Evolutionary conservation across 2,888 invertebrate genomes (phyloP), one percentile per base, ranked within the genome.

Genomic region (Drosophila sordidula): DNA sequence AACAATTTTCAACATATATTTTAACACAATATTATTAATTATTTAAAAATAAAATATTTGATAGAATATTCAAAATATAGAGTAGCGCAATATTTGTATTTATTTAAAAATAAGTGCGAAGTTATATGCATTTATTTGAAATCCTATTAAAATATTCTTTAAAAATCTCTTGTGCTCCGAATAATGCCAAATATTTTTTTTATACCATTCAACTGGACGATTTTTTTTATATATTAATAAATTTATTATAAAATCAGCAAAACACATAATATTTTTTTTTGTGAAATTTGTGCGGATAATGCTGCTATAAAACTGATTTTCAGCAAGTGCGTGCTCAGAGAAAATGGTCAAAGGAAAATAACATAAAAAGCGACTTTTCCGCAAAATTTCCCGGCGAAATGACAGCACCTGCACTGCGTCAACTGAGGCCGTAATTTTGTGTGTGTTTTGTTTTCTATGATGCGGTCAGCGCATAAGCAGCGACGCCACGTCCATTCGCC

Each of bases 371-470:
- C 46, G 52, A 58, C 49, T 59, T 59, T 54, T 70, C 58, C 51
- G 41, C 59, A 66, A 66, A 65, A 67, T 59, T 62, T 55, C 36
- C 57, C 25, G 25, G 39, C 25, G 50, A 85, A 78, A 78, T 66
- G 72, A 56, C 65, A 54, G 64, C 81, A 80, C 78, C 75, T 84
- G 82, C 78, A 87, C 66, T 81, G 85, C 85, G 75, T 81, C 78
- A 78, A 55, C 62, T 52, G 39, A 46, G 69, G 63, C 63, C 61
- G 50, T 67, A 74, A 74, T 84, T 78, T 66, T 56, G 58, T 55
- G 71, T 71, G 72, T 65, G 54, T 69, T 68, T 54, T 51, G 54
- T 50, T 74, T 76, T 59, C 54, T 29, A 57, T 72, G 67, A 46
- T 46, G 70, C 47, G 63, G 49, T 57, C 47, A 58, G 46, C 67